A percentile compares a stretch with the other conserved stretches of the same genome.
These are phyloP conservation scores for Cosmia pyralina DNA, from an alignment of 2,888 invertebrate species.

Conservation along the genomic window DNA sequence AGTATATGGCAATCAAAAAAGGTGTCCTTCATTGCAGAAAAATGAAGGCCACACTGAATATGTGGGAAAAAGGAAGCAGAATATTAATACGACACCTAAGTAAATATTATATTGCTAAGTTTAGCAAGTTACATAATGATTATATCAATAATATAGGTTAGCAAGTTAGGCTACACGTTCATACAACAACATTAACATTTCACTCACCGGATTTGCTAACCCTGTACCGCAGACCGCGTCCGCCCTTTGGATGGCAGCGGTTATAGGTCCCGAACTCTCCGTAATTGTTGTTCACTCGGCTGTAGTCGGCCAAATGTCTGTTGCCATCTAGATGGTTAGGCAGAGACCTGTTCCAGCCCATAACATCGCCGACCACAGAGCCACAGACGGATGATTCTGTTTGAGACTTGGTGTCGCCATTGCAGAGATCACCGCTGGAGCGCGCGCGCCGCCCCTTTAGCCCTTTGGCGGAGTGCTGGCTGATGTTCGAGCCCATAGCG, in stretches of 20 bases:
- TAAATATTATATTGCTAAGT: no score
- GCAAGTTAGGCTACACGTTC: background rate
- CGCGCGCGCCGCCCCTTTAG: conserved; percentile 93
- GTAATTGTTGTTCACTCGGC: conserved; percentile 90
- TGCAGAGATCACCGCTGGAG: conserved; percentile 94
- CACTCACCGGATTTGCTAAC: conserved; percentile 87
- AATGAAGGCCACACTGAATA: background rate
- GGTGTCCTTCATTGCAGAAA: background rate
- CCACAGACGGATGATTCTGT: conserved; percentile 88
- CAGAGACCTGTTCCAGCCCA: conserved; percentile 91
- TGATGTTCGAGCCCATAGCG: conserved; percentile 94
- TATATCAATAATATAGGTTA: background rate
- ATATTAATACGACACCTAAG: background rate
- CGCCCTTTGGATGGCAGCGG: conserved; percentile 85
- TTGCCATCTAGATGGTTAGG: conserved; percentile 93
- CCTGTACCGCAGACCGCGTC: conserved; percentile 85
- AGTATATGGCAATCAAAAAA: background rate
- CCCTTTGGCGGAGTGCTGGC: conserved; percentile 93
- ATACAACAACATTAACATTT: conserved; percentile 33
- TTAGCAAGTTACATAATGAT: background rate
- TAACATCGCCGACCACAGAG: conserved; percentile 87
- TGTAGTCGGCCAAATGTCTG: conserved; percentile 89
- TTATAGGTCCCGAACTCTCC: conserved; percentile 86
- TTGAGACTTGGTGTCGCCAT: conserved; percentile 89
- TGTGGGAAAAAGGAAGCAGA: background rate